Percentiles rank a stretch among this genome's conserved stretches.
Evolutionary conservation across 2,113 vertebrate species (phyloP).

Genomic region (Athene noctua): DNA sequence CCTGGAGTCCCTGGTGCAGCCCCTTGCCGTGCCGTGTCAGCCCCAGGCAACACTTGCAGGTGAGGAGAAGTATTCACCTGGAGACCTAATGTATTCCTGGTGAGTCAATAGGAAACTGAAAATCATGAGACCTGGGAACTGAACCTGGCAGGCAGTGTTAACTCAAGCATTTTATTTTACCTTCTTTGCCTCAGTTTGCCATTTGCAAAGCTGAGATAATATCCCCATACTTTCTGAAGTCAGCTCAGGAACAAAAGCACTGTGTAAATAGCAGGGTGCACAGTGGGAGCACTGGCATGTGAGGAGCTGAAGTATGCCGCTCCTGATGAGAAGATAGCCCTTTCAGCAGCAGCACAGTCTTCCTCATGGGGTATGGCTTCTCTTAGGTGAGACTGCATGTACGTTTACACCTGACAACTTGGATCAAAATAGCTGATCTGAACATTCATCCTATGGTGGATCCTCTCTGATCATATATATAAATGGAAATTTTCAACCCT

Average conservation of each 20-base stretch:
- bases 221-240: background rate
- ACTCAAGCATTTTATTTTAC: background rate
- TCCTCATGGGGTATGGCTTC: background rate
- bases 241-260: background rate
- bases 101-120: background rate
- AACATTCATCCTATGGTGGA: background rate
- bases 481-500: background rate
- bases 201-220: background rate
- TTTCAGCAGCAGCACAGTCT: background rate
- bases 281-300: background rate
- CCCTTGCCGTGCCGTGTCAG: accelerated
- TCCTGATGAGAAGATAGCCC: background rate
- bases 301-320: background rate
- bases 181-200: background rate
- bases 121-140: background rate
- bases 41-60: background rate
- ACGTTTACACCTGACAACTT: background rate
- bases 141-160: background rate
- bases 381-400: background rate
- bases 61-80: background rate
- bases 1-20: no score
- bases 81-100: background rate
- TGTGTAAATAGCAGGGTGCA: background rate
- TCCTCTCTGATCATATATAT: background rate
- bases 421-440: background rate